A percentile compares a stretch with the other conserved stretches of the same genome.
These are phyloP conservation scores for Hanleya hanleyi DNA, from an alignment of 2,888 invertebrate species.

Conservation along the genomic window DNA sequence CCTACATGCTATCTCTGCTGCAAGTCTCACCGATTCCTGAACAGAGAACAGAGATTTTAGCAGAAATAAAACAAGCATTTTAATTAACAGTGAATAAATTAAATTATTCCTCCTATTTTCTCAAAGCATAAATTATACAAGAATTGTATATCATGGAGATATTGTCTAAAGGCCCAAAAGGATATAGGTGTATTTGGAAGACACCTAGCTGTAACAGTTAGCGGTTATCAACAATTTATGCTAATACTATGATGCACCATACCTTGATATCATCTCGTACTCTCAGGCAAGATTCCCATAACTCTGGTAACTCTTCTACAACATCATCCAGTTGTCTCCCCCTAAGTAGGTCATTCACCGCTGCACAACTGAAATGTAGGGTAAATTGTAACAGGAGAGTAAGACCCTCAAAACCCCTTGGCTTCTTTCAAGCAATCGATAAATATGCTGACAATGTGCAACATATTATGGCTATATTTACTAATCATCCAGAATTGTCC, in stretches of 20 bases:
- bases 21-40: conserved; percentile 74
- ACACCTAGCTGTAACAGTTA: not conserved
- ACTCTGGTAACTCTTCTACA: conserved; percentile 76
- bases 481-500: no score
- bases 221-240: not conserved
- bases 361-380: conserved; percentile 80
- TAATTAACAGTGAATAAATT: no score
- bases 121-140: no score
- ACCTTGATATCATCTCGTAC: conserved; percentile 98
- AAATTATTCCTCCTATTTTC: no score
- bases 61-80: no score
- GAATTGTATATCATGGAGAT: no score
- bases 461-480: no score
- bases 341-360: conserved; percentile 87
- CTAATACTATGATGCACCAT: conserved; percentile 60
- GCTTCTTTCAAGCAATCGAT: no score
- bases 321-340: conserved; percentile 75
- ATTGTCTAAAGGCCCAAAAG: not conserved
- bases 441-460: no score
- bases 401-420: no score
- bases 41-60: conserved; percentile 26
- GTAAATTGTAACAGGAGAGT: no score
- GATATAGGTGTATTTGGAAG: not conserved
- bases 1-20: conserved; percentile 73
- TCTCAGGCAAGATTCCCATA: conserved; percentile 89